phyloP scores from a whole-genome alignment of 2,888 invertebrate genomes.

The Sarcophaga carnaria region DNA sequence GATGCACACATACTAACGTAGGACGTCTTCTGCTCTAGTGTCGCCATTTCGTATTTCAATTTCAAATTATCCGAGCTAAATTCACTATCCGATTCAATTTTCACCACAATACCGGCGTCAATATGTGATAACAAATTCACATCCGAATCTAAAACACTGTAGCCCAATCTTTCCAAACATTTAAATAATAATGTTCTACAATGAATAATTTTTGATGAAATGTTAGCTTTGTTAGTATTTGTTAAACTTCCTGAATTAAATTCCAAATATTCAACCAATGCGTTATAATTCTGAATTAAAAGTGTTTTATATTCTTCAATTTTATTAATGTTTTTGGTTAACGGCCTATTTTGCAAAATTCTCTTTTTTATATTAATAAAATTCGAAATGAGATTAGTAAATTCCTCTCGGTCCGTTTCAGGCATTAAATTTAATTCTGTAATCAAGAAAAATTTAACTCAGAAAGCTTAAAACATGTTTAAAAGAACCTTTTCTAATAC shows the following conservation, averaged over 20 bases:
- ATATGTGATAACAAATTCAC: not conserved
- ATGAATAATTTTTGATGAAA: constrained; percentile 4
- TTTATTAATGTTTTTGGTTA: constrained; percentile 6
- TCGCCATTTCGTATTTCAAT: not conserved
- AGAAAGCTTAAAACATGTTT: too few species aligned
- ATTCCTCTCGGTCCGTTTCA: too few species aligned
- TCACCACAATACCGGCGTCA: not conserved
- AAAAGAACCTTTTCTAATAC: too few species aligned
- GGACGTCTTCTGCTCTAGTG: not conserved
- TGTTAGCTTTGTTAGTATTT: not conserved
- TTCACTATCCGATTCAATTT: not conserved
- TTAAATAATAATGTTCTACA: not conserved
- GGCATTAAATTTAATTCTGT: too few species aligned
- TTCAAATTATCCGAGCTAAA: not conserved
- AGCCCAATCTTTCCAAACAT: not conserved
- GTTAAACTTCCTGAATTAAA: too few species aligned
- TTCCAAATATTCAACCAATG: too few species aligned
- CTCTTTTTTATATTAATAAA: constrained; percentile 1
- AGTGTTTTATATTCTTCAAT: not conserved
- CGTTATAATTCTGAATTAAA: not conserved
- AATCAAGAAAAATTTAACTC: too few species aligned
- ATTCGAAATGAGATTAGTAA: not conserved
- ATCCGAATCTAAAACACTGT: not conserved
- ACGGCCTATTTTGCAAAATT: constrained; percentile 17
- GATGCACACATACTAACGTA: constrained; percentile 18